phyloP scores from a whole-genome alignment of 1,140 invertebrate genomes.

The Oryzaephilus surinamensis region DNA sequence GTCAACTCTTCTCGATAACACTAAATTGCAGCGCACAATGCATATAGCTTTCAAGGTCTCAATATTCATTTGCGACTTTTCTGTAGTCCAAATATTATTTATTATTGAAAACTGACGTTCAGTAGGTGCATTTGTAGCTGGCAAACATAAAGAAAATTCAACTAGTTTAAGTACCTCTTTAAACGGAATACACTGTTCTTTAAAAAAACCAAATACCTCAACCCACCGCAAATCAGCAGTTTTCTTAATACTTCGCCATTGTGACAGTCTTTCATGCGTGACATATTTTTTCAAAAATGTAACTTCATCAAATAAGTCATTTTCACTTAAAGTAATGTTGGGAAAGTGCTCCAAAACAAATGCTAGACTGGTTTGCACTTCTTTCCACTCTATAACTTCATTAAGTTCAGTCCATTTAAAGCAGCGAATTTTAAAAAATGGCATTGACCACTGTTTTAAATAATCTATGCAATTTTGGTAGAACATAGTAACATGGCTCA shows the following conservation, averaged over 20 bases:
- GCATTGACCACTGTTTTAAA: not conserved
- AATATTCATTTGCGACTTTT: no score
- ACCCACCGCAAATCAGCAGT: no score
- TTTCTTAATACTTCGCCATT: not conserved
- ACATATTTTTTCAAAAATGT: not conserved
- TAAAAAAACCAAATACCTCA: not conserved
- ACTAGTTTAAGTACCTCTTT: not conserved
- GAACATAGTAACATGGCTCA: conserved; percentile 3
- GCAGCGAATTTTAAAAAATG: conserved; percentile 1
- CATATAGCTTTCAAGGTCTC: no score
- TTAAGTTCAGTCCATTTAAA: not conserved
- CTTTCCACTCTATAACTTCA: no score
- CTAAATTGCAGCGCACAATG: no score
- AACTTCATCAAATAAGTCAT: not conserved
- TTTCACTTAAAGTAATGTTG: not conserved
- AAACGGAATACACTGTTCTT: not conserved
- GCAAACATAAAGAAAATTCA: not conserved
- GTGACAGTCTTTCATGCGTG: not conserved
- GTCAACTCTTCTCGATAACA: no score
- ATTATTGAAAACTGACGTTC: no score
- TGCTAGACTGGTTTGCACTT: not conserved
- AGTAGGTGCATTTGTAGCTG: conserved; percentile 1
- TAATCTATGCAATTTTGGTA: conserved; percentile 6
- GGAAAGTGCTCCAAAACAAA: not conserved
- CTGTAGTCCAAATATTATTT: no score